Evolutionary conservation across 2,797 vertebrate genomes (phyloP).

Genomic region (Glossophaga mutica): DNA sequence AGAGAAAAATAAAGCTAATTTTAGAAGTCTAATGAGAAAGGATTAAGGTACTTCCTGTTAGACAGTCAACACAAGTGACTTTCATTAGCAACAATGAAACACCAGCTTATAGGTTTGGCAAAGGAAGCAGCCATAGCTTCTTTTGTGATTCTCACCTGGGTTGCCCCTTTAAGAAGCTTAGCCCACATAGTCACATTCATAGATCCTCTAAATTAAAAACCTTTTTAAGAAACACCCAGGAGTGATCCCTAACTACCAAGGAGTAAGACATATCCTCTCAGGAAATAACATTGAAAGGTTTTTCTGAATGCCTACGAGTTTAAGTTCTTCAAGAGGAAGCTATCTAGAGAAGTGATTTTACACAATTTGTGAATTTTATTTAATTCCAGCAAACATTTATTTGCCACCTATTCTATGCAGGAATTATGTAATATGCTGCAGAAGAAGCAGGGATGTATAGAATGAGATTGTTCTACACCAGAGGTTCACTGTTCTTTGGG

Average conservation of each 20-base stretch:
- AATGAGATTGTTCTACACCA: neutral
- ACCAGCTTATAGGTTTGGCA: neutral
- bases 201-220: slow-evolving; percentile 66
- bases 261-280: slow-evolving; percentile 60
- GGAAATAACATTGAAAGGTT: slow-evolving; percentile 27
- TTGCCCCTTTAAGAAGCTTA: slow-evolving; percentile 66
- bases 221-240: slow-evolving; percentile 40
- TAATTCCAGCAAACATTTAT: slow-evolving; percentile 4
- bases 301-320: slow-evolving; percentile 42
- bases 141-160: slow-evolving; percentile 61
- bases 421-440: neutral
- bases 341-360: slow-evolving; percentile 41
- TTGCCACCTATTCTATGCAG: neutral
- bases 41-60: slow-evolving; percentile 56
- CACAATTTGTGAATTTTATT: slow-evolving; percentile 39
- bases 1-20: slow-evolving; percentile 37
- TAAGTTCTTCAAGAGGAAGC: slow-evolving; percentile 48
- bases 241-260: slow-evolving; percentile 63
- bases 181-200: slow-evolving; percentile 36
- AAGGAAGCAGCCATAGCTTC: neutral
- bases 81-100: slow-evolving; percentile 61
- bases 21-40: slow-evolving; percentile 60
- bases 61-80: slow-evolving; percentile 55
- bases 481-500: neutral
- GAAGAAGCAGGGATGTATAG: neutral